phyloP scores from a whole-genome alignment of 2,113 vertebrate genomes.

The Bucco capensis region DNA sequence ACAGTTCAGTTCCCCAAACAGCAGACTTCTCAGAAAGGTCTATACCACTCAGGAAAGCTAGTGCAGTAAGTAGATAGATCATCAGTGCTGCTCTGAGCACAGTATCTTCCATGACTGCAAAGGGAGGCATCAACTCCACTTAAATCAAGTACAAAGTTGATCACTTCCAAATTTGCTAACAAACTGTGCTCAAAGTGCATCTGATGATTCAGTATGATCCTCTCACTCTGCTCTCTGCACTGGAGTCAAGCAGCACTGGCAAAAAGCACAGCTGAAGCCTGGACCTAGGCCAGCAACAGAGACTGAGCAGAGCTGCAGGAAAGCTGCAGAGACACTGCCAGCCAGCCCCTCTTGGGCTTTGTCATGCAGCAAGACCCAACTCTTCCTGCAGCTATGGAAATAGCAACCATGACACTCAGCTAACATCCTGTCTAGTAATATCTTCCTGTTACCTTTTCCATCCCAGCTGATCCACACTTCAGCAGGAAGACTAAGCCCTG shows the following conservation, averaged over 20 bases:
- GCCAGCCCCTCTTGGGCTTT: not conserved
- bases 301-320: not conserved
- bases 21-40: not conserved
- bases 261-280: not conserved
- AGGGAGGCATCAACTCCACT: not conserved
- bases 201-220: not conserved
- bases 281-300: not conserved
- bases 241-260: not conserved
- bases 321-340: not conserved
- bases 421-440: not conserved
- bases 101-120: not conserved
- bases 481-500: not conserved
- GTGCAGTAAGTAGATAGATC: not conserved
- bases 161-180: not conserved
- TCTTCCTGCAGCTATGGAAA: not conserved
- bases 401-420: not conserved
- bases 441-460: not conserved
- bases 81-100: accelerated
- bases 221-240: not conserved
- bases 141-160: not conserved
- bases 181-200: not conserved
- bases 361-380: not conserved
- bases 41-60: not conserved
- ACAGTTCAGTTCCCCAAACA: not conserved
- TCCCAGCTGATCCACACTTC: not conserved